phyloP scores from a whole-genome alignment of 35 echinoderm and acorn worm species.

The Strongylocentrotus purpuratus region DNA sequence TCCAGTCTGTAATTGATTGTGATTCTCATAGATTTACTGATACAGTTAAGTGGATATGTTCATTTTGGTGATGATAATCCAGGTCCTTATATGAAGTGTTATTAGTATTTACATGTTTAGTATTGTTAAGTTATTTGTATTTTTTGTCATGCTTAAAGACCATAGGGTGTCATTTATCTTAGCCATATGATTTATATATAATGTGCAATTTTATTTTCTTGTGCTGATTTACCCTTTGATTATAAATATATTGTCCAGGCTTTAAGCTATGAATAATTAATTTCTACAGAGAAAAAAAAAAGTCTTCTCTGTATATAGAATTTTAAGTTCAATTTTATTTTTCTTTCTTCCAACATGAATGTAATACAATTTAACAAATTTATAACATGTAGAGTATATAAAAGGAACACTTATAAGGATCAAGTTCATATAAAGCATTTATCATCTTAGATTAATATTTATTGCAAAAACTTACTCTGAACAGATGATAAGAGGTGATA shows the following conservation, averaged over 20 bases:
- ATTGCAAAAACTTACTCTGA: too few species aligned
- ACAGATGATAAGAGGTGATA: too few species aligned
- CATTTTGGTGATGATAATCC: background rate
- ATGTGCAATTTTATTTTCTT: conserved; percentile 6
- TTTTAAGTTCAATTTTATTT: too few species aligned
- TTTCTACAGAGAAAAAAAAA: too few species aligned
- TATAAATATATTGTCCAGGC: background rate
- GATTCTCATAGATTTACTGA: background rate
- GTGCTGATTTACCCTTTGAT: background rate
- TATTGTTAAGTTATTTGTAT: background rate
- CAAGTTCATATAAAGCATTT: too few species aligned
- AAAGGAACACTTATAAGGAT: too few species aligned
- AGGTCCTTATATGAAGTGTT: background rate
- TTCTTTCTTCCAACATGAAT: too few species aligned
- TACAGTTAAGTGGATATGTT: background rate
- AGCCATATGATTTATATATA: conserved; percentile 4
- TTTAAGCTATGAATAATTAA: too few species aligned
- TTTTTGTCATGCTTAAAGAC: background rate
- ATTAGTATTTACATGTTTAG: background rate
- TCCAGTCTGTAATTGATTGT: background rate
- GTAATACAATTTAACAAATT: too few species aligned
- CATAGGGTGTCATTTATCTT: background rate
- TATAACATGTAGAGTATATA: too few species aligned
- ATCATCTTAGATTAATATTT: too few species aligned
- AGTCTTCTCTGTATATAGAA: too few species aligned